Percentiles rank a stretch among this genome's conserved stretches.
These are phyloP conservation scores for Oreochromis tanganicae DNA, from an alignment of 2,113 vertebrate species.

Conservation along the genomic window DNA sequence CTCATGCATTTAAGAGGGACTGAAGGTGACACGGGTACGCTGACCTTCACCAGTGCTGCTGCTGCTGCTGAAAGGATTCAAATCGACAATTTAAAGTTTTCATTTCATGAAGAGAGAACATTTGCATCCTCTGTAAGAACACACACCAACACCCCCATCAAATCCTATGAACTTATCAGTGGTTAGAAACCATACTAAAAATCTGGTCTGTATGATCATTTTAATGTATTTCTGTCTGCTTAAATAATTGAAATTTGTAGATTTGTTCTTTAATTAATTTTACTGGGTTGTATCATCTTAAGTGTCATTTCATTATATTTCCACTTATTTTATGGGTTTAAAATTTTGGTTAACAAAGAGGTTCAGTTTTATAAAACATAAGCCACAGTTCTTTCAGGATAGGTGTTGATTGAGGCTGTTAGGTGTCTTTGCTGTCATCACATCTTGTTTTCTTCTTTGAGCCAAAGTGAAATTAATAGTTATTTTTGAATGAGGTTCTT, in stretches of 20 bases:
- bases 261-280: neutral
- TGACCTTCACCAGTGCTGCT: neutral
- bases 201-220: neutral
- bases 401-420: neutral
- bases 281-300: neutral
- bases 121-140: neutral
- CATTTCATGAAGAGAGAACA: neutral
- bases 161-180: neutral
- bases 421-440: neutral
- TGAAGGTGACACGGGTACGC: neutral
- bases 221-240: neutral
- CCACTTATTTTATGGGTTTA: neutral
- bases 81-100: neutral
- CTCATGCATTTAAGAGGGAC: neutral
- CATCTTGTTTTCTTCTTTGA: neutral
- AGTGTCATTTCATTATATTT: neutral
- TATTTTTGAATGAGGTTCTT: neutral
- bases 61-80: neutral
- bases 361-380: neutral
- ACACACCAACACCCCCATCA: neutral
- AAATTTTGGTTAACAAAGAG: neutral
- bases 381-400: neutral
- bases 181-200: neutral
- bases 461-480: neutral
- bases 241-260: neutral